Percentiles rank a stretch among this genome's conserved stretches.
Evolutionary conservation across 2,888 invertebrate species (phyloP).

Genomic region (Cepaea hortensis): DNA sequence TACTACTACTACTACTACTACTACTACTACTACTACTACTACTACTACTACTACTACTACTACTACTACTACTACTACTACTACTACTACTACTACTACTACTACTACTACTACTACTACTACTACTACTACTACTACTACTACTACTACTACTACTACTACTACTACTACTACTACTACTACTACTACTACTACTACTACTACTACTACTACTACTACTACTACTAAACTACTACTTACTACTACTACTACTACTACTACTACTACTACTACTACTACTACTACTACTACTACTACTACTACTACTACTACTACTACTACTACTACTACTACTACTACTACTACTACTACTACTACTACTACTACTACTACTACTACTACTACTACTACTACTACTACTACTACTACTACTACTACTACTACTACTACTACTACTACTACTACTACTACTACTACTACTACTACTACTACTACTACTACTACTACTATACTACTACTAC

Average conservation of each 20-base stretch:
- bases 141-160: too few relatives aligned
- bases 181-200: conserved; percentile 29
- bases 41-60: conserved; percentile 31
- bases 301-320: background rate
- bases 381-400: too few relatives aligned
- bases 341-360: conserved; percentile 34
- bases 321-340: conserved; percentile 29
- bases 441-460: background rate
- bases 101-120: too few relatives aligned
- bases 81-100: too few relatives aligned
- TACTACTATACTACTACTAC: conserved; percentile 31
- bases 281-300: too few relatives aligned
- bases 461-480: conserved; percentile 31
- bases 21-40: conserved; percentile 13
- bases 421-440: too few relatives aligned
- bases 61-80: conserved; percentile 18
- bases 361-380: background rate
- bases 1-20: too few relatives aligned
- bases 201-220: conserved; percentile 29
- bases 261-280: too few relatives aligned
- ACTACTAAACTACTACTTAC: too few relatives aligned
- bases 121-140: too few relatives aligned
- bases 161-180: background rate
- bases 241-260: too few relatives aligned
- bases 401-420: too few relatives aligned